These are phyloP conservation scores for Corythornis madagascariensis DNA, from an alignment of 2,113 vertebrate genomes.

Conservation along the genomic window DNA sequence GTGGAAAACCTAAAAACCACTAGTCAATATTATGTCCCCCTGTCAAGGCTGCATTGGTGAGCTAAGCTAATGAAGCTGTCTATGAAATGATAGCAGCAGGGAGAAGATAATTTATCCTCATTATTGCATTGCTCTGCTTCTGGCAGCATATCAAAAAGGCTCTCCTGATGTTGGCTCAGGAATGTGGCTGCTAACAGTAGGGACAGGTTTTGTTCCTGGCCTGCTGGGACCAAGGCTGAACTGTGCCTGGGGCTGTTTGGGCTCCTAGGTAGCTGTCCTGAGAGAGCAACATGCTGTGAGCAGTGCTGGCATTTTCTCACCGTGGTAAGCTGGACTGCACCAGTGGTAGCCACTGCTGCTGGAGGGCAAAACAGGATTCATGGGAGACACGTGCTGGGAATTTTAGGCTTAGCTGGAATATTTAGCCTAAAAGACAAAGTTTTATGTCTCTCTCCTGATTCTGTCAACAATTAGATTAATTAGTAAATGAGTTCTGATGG, in stretches of 20 bases:
- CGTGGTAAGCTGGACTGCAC: rapidly evolving
- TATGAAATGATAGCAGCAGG: not conserved
- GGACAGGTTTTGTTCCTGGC: not conserved
- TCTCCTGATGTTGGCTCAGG: not conserved
- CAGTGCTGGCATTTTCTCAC: rapidly evolving
- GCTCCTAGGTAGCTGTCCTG: not conserved
- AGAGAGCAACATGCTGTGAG: rapidly evolving
- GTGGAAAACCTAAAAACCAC: not conserved
- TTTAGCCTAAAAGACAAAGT: not conserved
- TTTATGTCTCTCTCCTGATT: not conserved
- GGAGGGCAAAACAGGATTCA: rapidly evolving
- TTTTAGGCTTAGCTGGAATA: not conserved
- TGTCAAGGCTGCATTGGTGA: not conserved
- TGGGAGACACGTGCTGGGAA: too few relatives aligned
- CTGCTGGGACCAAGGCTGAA: not conserved
- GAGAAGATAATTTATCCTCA: not conserved
- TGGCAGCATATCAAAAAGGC: not conserved
- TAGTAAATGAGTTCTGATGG: rapidly evolving
- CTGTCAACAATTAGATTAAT: not conserved
- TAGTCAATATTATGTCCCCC: not conserved
- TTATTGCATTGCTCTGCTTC: not conserved
- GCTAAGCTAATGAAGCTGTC: not conserved
- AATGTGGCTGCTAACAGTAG: not conserved
- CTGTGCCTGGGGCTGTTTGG: not conserved
- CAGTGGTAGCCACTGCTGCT: not conserved